phyloP scores from a whole-genome alignment of 2,888 invertebrate genomes.

The Hirtodrosophila alboralis region DNA sequence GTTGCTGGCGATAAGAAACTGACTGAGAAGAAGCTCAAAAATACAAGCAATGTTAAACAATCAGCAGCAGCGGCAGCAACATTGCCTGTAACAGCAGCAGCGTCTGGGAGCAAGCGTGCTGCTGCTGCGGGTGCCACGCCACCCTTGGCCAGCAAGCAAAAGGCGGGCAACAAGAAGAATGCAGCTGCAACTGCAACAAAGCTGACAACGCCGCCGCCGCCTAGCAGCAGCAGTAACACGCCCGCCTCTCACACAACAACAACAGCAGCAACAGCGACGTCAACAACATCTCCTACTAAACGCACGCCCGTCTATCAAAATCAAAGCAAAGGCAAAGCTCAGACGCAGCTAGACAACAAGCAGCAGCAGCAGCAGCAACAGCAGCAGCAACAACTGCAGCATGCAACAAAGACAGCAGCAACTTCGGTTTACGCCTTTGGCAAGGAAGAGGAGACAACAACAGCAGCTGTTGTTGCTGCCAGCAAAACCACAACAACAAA shows the following conservation, averaged over 20 bases:
- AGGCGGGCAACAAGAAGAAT: constrained; percentile 36
- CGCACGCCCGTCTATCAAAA: constrained; percentile 86
- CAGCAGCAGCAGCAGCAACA: constrained; percentile 73
- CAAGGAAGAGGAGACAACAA: constrained; percentile 86
- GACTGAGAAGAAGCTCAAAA: constrained; percentile 45
- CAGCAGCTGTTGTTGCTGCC: constrained; percentile 14
- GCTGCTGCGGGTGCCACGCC: constrained; percentile 50
- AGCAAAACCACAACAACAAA: constrained; percentile 82
- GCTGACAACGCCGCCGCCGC: constrained; percentile 18
- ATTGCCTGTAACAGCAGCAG: constrained; percentile 5
- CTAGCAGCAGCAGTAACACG: constrained; percentile 31
- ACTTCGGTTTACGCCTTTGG: constrained; percentile 89
- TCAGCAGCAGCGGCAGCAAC: constrained; percentile 24
- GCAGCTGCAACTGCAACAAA: constrained; percentile 21
- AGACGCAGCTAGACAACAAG: constrained; percentile 35
- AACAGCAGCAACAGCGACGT: constrained; percentile 17
- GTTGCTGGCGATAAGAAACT: constrained; percentile 37
- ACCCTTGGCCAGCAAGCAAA: constrained; percentile 41
- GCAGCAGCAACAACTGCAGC: constrained; percentile 14
- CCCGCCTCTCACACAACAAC: constrained; percentile 27
- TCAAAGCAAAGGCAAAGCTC: constrained; percentile 38
- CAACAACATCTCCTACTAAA: constrained; percentile 62
- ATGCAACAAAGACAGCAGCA: constrained; percentile 1
- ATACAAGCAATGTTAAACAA: constrained; percentile 34
- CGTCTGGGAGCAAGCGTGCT: constrained; percentile 26